These are phyloP conservation scores for Idaea biselata DNA, from an alignment of 2,888 invertebrate species.

Conservation along the genomic window DNA sequence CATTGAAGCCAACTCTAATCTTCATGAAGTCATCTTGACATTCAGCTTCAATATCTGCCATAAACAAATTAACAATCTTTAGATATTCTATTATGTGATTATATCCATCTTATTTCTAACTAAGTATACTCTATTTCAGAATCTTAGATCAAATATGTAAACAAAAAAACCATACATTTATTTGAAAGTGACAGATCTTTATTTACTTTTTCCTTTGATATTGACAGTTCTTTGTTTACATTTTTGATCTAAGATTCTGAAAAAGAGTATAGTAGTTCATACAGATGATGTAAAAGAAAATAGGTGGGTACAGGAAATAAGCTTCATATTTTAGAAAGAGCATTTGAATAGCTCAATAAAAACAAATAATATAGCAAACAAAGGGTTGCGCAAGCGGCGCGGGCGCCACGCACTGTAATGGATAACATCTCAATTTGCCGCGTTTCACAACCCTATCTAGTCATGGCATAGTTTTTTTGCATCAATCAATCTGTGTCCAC, in stretches of 20 bases:
- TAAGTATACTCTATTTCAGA: no score
- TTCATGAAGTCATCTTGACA: conserved; percentile 98
- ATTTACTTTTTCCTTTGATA: no score
- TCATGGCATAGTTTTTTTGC: conserved; percentile 1
- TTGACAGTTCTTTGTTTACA: no score
- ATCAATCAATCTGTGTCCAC: not conserved
- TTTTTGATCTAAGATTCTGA: no score
- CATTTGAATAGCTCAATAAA: conserved; percentile 48
- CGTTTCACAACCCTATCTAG: conserved; percentile 27
- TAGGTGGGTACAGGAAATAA: conserved; percentile 22
- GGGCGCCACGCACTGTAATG: conserved; percentile 38
- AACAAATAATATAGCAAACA: conserved; percentile 46
- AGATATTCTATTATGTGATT: not conserved
- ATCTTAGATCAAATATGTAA: no score
- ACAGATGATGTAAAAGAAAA: not conserved
- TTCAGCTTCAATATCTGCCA: conserved; percentile 94
- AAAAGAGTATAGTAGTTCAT: no score
- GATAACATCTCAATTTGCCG: conserved; percentile 58
- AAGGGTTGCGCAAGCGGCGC: conserved; percentile 54
- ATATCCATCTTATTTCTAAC: no score
- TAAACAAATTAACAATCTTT: not conserved
- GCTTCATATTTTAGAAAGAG: conserved; percentile 33
- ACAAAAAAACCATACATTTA: no score
- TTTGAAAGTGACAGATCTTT: no score
- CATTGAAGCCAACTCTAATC: conserved; percentile 94